phyloP scores from a whole-genome alignment of 2,113 vertebrate genomes.

The Melanerpes aurifrons region DNA sequence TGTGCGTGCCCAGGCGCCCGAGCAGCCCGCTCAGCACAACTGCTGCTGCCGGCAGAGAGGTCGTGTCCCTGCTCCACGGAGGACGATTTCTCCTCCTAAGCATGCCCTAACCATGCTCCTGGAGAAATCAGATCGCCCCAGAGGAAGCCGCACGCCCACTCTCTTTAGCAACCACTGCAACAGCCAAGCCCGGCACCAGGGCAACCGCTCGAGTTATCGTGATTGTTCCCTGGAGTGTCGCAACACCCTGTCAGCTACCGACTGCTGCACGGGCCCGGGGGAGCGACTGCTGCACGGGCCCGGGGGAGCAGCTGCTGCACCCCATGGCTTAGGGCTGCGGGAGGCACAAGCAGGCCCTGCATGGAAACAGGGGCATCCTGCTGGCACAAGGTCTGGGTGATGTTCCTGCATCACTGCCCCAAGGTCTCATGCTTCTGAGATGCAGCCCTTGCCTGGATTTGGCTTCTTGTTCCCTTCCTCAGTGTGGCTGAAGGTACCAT shows the following conservation, averaged over 20 bases:
- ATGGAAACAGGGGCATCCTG: rapidly evolving
- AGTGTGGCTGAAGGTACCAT: background rate
- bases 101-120: constrained; percentile 33
- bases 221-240: constrained; percentile 38
- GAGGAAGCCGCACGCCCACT: constrained; percentile 61
- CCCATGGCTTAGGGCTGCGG: rapidly evolving
- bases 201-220: constrained; percentile 58
- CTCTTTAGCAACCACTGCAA: constrained; percentile 64
- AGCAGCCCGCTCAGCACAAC: background rate
- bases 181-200: constrained; percentile 60
- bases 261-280: background rate
- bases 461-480: background rate
- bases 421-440: background rate
- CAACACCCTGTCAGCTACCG: constrained; percentile 23
- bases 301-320: background rate
- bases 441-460: background rate
- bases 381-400: background rate
- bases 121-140: constrained; percentile 62
- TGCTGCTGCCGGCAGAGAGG: background rate
- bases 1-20: background rate
- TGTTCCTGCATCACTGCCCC: background rate
- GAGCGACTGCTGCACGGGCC: background rate
- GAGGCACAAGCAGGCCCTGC: background rate
- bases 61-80: background rate
- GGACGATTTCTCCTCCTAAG: background rate